Evolutionary conservation across 2,888 invertebrate species (phyloP), one percentile per base, ranked within the genome.

Genomic region (Physocephala rufipes): DNA sequence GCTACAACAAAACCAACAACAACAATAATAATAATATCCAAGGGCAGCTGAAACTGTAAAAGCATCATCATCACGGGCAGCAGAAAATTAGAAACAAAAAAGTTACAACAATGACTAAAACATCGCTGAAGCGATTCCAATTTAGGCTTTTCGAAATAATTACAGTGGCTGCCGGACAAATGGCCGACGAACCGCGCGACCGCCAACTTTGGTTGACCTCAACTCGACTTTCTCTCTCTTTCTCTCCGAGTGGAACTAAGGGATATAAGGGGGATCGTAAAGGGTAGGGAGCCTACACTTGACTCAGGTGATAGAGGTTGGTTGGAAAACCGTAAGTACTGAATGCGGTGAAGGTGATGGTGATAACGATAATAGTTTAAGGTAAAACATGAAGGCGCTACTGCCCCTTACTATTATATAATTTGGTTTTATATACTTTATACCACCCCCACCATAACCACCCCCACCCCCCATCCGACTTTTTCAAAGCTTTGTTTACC

Each of bases 81-180:
- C 26, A 61, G 30, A 21, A 36, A 61, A 58, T 47, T 28, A 16
- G 3, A 47, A 47, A 24, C 61, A 59, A 63, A 63, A n/a, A 63
- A 63, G 30, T 24, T 26, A 53, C 28, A 51, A 19, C 45, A 45
- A 43, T 15, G 24, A 49, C 65, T n/a, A 59, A n/a, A 49, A 16
- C 59, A 45, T 43, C 45, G 55, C 53, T 26, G 55, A 64, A 45
- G 58, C 63, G 45, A 70, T 64, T 43, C 58, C 47, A 64, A 45
- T 64, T 58, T 64, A 15, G 70, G 70, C 58, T 70, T 15, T 45
- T 55, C 70, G 64, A 70, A 70, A 70, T 70, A 70, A 70, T 70
- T 64, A 70, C 45, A 64, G 47, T 58, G 49, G 70, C 63, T 43
- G 55, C 43, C 51, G 47, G 28, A 62, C 30, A 28, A 28, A 28